Conservation (phyloP, 2,888 invertebrate species). For the Celastrina argiolus region DNA sequence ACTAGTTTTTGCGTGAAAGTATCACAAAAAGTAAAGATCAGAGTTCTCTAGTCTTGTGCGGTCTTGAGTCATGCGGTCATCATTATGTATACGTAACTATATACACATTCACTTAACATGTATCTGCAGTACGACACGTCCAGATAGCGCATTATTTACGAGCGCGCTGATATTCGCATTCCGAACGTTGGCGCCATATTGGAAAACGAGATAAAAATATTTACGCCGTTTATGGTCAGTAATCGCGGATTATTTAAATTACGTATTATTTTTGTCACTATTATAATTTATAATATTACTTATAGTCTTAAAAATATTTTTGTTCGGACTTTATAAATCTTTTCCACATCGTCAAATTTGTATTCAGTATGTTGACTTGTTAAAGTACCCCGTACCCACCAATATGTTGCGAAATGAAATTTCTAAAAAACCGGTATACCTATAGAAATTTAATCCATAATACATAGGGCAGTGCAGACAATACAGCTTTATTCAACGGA, state of each 20-base stretch:
- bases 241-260: neutral
- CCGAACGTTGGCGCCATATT: conserved; percentile 12
- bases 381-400: too few relatives aligned
- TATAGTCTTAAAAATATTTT: too few relatives aligned
- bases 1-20: too few relatives aligned
- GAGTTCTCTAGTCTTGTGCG: neutral
- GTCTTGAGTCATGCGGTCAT: neutral
- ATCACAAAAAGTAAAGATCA: conserved; percentile 8
- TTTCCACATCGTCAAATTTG: too few relatives aligned
- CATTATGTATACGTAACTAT: neutral
- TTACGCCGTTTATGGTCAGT: neutral
- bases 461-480: conserved; percentile 10
- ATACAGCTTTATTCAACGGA: conserved; percentile 66
- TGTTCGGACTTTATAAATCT: too few relatives aligned
- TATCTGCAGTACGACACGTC: neutral
- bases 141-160: conserved; percentile 14
- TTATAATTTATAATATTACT: too few relatives aligned
- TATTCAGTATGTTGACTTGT: too few relatives aligned
- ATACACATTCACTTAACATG: neutral
- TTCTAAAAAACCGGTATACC: conserved; percentile 4
- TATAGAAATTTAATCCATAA: conserved; percentile 6
- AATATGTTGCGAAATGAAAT: neutral
- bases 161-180: conserved; percentile 16
- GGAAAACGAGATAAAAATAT: conserved; percentile 7
- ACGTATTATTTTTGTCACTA: too few relatives aligned